A percentile compares a stretch with the other conserved stretches of the same genome.
phyloP scores from a whole-genome alignment of 2,888 invertebrate species.

The Plebejus argus region DNA sequence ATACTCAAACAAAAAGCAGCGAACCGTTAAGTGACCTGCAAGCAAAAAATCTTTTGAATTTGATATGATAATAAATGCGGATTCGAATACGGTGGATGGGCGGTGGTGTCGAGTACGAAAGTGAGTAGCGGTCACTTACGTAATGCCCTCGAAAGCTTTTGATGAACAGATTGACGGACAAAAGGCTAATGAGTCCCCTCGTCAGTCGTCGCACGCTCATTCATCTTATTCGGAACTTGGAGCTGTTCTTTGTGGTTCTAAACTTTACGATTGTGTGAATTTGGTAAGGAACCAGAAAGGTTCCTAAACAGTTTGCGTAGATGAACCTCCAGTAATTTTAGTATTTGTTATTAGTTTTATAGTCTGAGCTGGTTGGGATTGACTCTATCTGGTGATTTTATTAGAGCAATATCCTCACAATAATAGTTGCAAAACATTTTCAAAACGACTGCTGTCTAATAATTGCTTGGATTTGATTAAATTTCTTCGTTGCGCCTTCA shows the following conservation, averaged over 20 bases:
- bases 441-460: no score
- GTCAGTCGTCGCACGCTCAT: neutral
- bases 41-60: neutral
- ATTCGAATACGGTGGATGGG: neutral
- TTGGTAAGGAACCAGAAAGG: neutral
- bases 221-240: neutral
- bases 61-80: neutral
- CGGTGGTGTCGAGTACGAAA: neutral
- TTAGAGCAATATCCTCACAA: no score
- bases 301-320: neutral
- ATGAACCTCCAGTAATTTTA: no score
- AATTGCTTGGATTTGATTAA: no score
- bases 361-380: no score
- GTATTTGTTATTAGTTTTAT: no score
- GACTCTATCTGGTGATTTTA: no score
- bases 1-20: neutral
- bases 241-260: neutral
- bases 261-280: neutral
- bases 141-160: slow-evolving; percentile 5
- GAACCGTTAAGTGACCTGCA: neutral
- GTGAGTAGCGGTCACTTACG: neutral
- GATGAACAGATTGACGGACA: slow-evolving; percentile 1
- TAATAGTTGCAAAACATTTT: no score
- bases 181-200: neutral
- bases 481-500: neutral